Evolutionary conservation across 1,140 invertebrate species (phyloP).

Genomic region (Nasonia giraulti): DNA sequence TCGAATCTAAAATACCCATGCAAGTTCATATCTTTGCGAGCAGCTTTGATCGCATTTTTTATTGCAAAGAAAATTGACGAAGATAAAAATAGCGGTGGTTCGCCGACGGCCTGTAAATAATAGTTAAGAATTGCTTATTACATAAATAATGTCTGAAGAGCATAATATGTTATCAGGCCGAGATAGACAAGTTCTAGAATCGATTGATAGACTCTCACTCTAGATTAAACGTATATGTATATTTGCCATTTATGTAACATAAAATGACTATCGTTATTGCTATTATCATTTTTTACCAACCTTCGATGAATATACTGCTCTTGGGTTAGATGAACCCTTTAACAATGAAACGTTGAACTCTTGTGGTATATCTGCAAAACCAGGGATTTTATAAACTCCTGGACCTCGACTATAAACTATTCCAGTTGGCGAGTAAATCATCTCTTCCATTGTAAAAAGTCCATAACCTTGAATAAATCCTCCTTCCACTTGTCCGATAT

Average conservation of each 20-base stretch:
- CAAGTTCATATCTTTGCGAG: slow-evolving; percentile 81
- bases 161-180: no score
- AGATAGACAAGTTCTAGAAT: no score
- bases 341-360: slow-evolving; percentile 94
- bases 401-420: slow-evolving; percentile 90
- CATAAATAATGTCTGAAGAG: no score
- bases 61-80: slow-evolving; percentile 91
- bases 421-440: slow-evolving; percentile 88
- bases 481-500: slow-evolving; percentile 96
- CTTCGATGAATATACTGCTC: slow-evolving; percentile 96
- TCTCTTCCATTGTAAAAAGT: slow-evolving; percentile 91
- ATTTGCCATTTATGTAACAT: no score
- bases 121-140: no score
- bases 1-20: slow-evolving; percentile 81
- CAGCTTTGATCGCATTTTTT: slow-evolving; percentile 88
- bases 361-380: slow-evolving; percentile 89
- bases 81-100: slow-evolving; percentile 93
- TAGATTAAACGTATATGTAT: no score
- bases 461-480: slow-evolving; percentile 95
- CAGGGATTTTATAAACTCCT: slow-evolving; percentile 94
- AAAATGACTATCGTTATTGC: not conserved
- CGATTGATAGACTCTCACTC: no score
- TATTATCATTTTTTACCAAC: slow-evolving; percentile 69
- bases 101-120: slow-evolving; percentile 86
- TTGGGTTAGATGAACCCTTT: slow-evolving; percentile 88